Conservation (phyloP, 2,888 invertebrate species). For the Sinohyriopsis cumingii region DNA sequence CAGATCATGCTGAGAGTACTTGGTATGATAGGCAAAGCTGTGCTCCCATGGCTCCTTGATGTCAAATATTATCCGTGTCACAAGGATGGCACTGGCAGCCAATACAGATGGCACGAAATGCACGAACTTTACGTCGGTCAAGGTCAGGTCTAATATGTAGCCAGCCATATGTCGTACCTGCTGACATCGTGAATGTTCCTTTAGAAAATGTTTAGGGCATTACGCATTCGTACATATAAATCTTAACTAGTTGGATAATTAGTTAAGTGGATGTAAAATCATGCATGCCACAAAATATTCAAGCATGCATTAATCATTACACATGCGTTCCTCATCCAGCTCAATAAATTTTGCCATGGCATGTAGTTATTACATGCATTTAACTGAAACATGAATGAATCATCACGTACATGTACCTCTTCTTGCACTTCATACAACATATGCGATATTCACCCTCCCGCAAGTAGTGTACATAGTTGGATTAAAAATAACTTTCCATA, state of each 20-base stretch:
- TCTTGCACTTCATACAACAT: no score
- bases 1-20: slow-evolving; percentile 49
- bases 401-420: no score
- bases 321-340: no score
- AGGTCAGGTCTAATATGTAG: slow-evolving; percentile 54
- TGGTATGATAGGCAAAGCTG: slow-evolving; percentile 50
- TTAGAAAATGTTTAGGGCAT: neutral
- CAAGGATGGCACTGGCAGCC: slow-evolving; percentile 55
- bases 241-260: neutral
- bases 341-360: no score
- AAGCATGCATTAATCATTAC: no score
- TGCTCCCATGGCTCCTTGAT: slow-evolving; percentile 45
- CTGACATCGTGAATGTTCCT: neutral
- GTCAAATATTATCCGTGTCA: slow-evolving; percentile 45
- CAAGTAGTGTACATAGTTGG: no score
- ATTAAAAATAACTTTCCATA: no score
- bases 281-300: no score
- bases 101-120: slow-evolving; percentile 47
- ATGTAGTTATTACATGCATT: no score
- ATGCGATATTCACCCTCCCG: no score
- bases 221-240: neutral
- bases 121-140: slow-evolving; percentile 45
- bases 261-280: no score
- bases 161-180: slow-evolving; percentile 44
- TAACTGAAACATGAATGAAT: no score